Conservation (phyloP, 1,140 invertebrate genomes). For the Atta colombica region DNA sequence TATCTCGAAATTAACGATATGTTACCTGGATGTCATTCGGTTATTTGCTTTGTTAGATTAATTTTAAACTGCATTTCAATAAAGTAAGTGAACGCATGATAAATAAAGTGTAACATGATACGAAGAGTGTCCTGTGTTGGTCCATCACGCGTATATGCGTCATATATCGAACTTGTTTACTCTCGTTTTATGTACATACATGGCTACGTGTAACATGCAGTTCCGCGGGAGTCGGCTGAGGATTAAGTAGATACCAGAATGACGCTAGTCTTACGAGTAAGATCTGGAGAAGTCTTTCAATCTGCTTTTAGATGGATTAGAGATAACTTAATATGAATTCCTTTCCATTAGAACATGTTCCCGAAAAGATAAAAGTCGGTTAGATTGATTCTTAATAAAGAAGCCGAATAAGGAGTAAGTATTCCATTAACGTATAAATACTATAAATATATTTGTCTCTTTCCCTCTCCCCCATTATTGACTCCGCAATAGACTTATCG, state of each 20-base stretch:
- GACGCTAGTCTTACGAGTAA: not conserved
- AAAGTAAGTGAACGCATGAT: conserved; percentile 16
- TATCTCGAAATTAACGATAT: conserved; percentile 8
- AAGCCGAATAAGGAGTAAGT: too few relatives aligned
- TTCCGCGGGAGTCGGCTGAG: not conserved
- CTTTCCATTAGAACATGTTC: too few relatives aligned
- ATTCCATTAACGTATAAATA: too few relatives aligned
- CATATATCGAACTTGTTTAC: conserved; percentile 28
- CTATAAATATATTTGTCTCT: too few relatives aligned
- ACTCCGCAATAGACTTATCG: too few relatives aligned
- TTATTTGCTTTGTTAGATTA: conserved; percentile 35
- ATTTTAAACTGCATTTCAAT: conserved; percentile 25
- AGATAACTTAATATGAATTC: too few relatives aligned
- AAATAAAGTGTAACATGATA: conserved; percentile 32
- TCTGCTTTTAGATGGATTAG: too few relatives aligned
- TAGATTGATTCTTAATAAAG: too few relatives aligned
- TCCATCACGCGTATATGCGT: conserved; percentile 15
- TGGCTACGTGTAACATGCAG: conserved; percentile 13
- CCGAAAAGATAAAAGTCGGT: too few relatives aligned
- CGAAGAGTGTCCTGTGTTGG: not conserved
- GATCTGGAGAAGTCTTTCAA: too few relatives aligned
- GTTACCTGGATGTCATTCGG: not conserved
- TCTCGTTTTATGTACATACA: conserved; percentile 38
- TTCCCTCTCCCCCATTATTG: too few relatives aligned
- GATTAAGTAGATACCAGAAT: conserved; percentile 48